Conservation (phyloP, 2,797 vertebrate genomes). For the Neostethus bicornis region DNA sequence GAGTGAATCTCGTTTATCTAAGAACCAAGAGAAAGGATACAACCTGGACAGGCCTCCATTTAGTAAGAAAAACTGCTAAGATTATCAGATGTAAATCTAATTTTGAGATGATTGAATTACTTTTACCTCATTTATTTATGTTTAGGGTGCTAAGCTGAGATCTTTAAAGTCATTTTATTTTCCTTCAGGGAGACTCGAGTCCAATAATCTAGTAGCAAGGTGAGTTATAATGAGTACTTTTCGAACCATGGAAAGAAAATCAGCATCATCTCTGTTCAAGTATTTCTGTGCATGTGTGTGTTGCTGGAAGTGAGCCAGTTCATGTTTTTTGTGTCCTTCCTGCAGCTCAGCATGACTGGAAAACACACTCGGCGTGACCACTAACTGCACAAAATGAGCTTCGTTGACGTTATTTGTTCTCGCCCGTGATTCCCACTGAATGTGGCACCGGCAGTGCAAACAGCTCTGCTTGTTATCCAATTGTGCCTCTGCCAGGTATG, state of each 20-base stretch:
- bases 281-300: background rate
- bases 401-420: conserved; percentile 51
- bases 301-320: conserved; percentile 18
- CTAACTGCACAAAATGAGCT: conserved; percentile 37
- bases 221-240: background rate
- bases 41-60: no score
- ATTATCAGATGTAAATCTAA: no score
- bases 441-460: conserved; percentile 45
- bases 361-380: conserved; percentile 48
- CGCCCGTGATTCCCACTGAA: conserved; percentile 42
- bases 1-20: no score
- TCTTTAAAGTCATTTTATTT: background rate
- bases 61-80: no score
- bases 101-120: no score
- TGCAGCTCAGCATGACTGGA: conserved; percentile 51
- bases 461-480: conserved; percentile 60
- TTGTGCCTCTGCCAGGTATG: conserved; percentile 62
- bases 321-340: conserved; percentile 37
- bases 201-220: background rate
- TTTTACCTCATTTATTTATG: no score
- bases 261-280: background rate
- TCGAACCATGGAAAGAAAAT: background rate
- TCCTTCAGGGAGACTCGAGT: background rate
- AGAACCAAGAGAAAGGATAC: no score
- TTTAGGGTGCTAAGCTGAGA: background rate